Evolutionary conservation across 35 echinoderm and acorn worm species (phyloP), one percentile per base, ranked within the genome.

Genomic region (Heliocidaris tuberculata): DNA sequence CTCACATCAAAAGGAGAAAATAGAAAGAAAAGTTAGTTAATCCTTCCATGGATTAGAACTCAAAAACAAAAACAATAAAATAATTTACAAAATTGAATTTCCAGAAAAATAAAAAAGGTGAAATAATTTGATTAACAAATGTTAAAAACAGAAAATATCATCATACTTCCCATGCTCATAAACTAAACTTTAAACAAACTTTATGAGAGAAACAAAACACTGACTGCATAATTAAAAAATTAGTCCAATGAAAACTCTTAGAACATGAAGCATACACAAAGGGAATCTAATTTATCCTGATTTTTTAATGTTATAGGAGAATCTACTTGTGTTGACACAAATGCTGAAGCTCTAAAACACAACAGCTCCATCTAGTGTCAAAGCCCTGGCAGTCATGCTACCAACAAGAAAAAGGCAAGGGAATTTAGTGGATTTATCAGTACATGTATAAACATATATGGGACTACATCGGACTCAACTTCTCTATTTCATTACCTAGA

Each of bases 291-390:
- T 13, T 56, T 56, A 56, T 56, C 10, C 10, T 56, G 52, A 9
- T 10, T 10, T 56, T 56, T 0, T 52, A 60, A 15, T 60, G 12
- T 60, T 13, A 60, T 15, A n/a, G n/a, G 19, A 12, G 19, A 5
- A 12, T 60, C 19, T 15, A 60, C 59, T 60, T 60, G 59, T 60
- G 65, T 78, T 78, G 65, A 19, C 65, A 78, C 65, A 78, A 19
- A 6, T 27, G 65, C 6, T 78, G 65, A 78, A 56, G 52, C 65
- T 27, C 65, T 78, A 78, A 78, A 86, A 15, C 31, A 47, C 31
- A 89, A 89, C 32, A 89, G 87, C 87, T 47, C 87, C 87, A 32
- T 89, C 87, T 89, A 89, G 31, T 89, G 87, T 3, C 47, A 13
- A 89, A 89, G 31, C 87, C 7, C 19, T 32, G 31, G 31, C 87